Evolutionary conservation across 2,797 vertebrate species (phyloP).

Genomic region (Bradypus variegatus): DNA sequence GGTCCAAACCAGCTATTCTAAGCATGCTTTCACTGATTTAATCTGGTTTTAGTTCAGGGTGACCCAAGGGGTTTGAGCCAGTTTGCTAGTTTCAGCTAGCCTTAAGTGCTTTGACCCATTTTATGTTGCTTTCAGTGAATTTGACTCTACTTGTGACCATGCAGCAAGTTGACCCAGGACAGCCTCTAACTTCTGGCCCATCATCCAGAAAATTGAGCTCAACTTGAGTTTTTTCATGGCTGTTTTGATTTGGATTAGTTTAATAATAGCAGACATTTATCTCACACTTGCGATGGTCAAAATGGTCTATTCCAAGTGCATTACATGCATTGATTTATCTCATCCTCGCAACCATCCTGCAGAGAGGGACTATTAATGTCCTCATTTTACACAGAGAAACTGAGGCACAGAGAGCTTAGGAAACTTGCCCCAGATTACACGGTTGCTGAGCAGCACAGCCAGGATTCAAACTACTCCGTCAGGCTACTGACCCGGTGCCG

Average conservation of each 20-base stretch:
- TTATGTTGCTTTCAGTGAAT: not conserved
- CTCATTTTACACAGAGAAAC: not conserved
- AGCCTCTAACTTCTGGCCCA: too few relatives aligned
- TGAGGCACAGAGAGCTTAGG: not conserved
- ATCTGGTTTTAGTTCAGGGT: not conserved
- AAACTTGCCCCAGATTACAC: not conserved
- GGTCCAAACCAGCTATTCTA: not conserved
- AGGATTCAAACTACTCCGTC: not conserved
- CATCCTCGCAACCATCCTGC: not conserved
- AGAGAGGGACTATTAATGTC: not conserved
- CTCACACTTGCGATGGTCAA: not conserved
- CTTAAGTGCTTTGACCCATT: not conserved
- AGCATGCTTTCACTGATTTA: constrained; percentile 5
- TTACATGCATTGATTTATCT: not conserved
- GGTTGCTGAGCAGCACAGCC: not conserved
- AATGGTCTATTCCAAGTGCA: not conserved
- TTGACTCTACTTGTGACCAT: not conserved
- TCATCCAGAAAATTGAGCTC: not conserved
- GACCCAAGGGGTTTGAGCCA: not conserved
- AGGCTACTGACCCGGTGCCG: not conserved
- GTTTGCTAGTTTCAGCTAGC: not conserved
- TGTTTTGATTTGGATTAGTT: not conserved
- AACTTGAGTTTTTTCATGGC: not conserved
- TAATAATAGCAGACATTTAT: not conserved
- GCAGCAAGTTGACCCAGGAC: too few relatives aligned